Conservation (phyloP, 2,113 vertebrate species). For the Agelaius tricolor region DNA sequence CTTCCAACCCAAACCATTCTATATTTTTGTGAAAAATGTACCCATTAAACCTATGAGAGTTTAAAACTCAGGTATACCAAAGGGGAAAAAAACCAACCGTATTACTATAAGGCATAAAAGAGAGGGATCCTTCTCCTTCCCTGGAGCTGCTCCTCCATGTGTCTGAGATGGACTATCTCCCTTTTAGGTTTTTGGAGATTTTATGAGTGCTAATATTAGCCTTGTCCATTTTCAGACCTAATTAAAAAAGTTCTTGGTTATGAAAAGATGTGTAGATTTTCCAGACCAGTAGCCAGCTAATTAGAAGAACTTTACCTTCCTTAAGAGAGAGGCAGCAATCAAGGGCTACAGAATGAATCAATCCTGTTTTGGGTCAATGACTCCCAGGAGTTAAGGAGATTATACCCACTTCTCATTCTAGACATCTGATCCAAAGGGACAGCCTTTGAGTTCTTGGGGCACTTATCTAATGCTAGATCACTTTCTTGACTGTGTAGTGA, state of each 20-base stretch:
- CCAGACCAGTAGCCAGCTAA: background rate
- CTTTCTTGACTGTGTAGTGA: background rate
- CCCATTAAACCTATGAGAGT: background rate
- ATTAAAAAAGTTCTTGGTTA: background rate
- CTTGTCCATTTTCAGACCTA: background rate
- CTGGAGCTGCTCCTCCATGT: background rate
- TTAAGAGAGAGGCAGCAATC: background rate
- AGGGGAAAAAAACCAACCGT: accelerated
- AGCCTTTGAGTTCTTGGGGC: background rate
- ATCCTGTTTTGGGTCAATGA: background rate
- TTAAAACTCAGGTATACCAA: background rate
- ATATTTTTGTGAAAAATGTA: background rate
- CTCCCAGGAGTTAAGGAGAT: background rate
- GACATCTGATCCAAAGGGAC: background rate
- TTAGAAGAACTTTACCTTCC: background rate
- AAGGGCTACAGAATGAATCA: background rate
- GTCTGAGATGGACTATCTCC: background rate
- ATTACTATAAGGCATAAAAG: background rate
- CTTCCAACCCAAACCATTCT: background rate
- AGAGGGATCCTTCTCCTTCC: background rate
- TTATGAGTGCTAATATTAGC: background rate
- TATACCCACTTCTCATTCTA: background rate
- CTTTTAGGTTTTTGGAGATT: background rate
- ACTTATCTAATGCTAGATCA: background rate
- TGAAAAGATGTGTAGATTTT: background rate